Base-by-base conservation (phyloP, 2,797 vertebrate species). In the Microctenopoma stevenorrisi region DNA sequence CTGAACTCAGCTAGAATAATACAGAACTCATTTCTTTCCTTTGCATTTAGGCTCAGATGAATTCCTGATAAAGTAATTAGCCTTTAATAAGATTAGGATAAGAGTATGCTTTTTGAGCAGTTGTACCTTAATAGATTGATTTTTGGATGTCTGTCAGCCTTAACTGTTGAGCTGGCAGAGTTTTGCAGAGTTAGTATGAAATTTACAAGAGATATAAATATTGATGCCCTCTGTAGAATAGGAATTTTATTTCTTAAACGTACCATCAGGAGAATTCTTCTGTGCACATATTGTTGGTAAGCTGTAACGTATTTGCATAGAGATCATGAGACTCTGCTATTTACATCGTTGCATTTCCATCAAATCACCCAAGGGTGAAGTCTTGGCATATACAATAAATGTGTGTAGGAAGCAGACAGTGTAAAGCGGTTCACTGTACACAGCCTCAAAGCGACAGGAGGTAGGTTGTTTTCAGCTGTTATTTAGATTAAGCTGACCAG, bases 301-400 rank as follows among this genome's bases (percentile, higher is more conserved):
- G 37, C 66, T 48, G 33, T 40, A 57, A 54, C 65, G 54, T 10
- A 82, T 80, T 81, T 78, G 70, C 40, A 81, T 77, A 59, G 4
- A 30, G 62, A 59, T 46, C 54, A 40, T 6, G 28, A 44, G 16
- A 64, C 37, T 16, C 2, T 44, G 5, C 56, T 68, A 15, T 76
- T 61, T 26, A 53, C 75, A 76, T 53, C 30, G 15, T 9, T 1
- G 3, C 7, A 12, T 64, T 57, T 55, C 33, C 16, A n/a, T 61
- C 3, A 26, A 26, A 42, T 46, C 38, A 37, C 3, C 22, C 30
- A 16, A 13, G 53, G 44, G 63, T 57, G 71, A 76, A 64, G 26
- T 26, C 9, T 8, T 4, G 30, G 6, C 3, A 4, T n/a, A 28
- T 18, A 4, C 7, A 63, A 61, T 64, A 46, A 52, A 28, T 53